A percentile compares a stretch with the other conserved stretches of the same genome.
Evolutionary conservation across 2,797 vertebrate genomes (phyloP).

Genomic region (Hephaestus fuliginosus): DNA sequence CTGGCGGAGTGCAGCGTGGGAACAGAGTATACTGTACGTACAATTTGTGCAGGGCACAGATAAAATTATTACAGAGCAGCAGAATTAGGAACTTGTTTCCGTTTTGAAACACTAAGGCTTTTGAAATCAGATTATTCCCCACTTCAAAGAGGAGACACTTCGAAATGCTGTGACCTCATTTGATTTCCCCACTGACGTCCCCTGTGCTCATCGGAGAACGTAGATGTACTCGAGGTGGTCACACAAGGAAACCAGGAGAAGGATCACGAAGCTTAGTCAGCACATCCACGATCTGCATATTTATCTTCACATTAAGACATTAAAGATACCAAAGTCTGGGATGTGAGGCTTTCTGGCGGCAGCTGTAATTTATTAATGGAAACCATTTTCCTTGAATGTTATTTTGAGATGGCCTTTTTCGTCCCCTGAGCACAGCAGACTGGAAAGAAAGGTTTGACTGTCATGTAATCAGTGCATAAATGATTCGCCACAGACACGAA

Average conservation of each 20-base stretch:
- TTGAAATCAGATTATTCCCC: constrained; percentile 61
- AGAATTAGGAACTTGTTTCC: constrained; percentile 42
- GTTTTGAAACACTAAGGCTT: constrained; percentile 41
- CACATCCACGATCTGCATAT: constrained; percentile 43
- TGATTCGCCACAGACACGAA: constrained; percentile 30
- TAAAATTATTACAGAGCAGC: constrained; percentile 45
- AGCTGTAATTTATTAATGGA: constrained; percentile 57
- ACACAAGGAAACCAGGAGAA: constrained; percentile 9
- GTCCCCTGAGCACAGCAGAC: constrained; percentile 20
- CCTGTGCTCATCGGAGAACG: constrained; percentile 30
- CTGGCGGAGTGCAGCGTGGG: constrained; percentile 39
- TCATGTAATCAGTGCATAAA: constrained; percentile 40
- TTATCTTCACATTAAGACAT: constrained; percentile 57
- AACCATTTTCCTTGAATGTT: constrained; percentile 49
- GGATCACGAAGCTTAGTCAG: constrained; percentile 28
- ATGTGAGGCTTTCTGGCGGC: constrained; percentile 52
- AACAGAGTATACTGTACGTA: constrained; percentile 36
- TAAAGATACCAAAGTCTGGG: constrained; percentile 41
- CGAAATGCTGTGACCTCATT: constrained; percentile 55
- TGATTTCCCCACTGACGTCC: constrained; percentile 12
- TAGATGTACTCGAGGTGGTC: constrained; percentile 58
- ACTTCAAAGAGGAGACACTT: constrained; percentile 52
- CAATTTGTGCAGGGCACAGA: constrained; percentile 35
- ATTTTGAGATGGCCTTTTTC: constrained; percentile 51
- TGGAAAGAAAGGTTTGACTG: constrained; percentile 26